These are phyloP conservation scores for Drosophila teissieri DNA, from an alignment of 1,140 invertebrate genomes.

Conservation along the genomic window DNA sequence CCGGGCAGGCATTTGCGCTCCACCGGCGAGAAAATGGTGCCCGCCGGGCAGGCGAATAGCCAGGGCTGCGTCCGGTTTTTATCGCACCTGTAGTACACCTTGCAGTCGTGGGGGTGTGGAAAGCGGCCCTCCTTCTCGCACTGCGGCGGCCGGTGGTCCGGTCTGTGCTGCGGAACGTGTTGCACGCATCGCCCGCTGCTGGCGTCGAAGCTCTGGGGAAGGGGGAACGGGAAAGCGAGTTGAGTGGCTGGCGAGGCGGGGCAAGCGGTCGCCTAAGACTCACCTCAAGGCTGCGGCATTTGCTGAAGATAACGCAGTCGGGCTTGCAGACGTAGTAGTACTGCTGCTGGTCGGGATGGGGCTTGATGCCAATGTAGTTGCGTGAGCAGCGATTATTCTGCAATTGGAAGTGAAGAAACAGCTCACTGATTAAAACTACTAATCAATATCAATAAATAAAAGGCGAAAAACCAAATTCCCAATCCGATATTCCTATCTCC, in stretches of 20 bases:
- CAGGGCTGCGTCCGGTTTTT: slow-evolving; percentile 47
- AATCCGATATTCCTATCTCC: background rate
- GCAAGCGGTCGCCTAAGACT: background rate
- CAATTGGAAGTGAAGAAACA: background rate
- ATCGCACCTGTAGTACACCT: slow-evolving; percentile 81
- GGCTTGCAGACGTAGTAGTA: slow-evolving; percentile 84
- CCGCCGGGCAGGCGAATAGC: slow-evolving; percentile 71
- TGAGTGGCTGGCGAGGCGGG: background rate
- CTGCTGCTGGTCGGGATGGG: slow-evolving; percentile 80
- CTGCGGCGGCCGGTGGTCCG: slow-evolving; percentile 9
- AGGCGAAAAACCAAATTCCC: background rate
- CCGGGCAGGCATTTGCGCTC: slow-evolving; percentile 67
- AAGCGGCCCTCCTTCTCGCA: slow-evolving; percentile 74
- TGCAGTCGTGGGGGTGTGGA: slow-evolving; percentile 64
- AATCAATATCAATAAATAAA: no score
- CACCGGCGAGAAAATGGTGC: slow-evolving; percentile 70
- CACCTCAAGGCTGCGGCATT: slow-evolving; percentile 75
- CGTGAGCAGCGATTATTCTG: slow-evolving; percentile 79
- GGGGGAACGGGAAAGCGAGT: background rate
- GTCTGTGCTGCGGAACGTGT: slow-evolving; percentile 6
- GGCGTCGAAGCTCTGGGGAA: slow-evolving; percentile 57
- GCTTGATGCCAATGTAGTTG: slow-evolving; percentile 78
- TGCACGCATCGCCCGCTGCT: slow-evolving; percentile 63
- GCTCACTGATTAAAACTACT: no score
- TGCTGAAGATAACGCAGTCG: slow-evolving; percentile 80